Evolutionary conservation across 2,888 invertebrate species (phyloP).

Genomic region (Eupithecia abbreviata): DNA sequence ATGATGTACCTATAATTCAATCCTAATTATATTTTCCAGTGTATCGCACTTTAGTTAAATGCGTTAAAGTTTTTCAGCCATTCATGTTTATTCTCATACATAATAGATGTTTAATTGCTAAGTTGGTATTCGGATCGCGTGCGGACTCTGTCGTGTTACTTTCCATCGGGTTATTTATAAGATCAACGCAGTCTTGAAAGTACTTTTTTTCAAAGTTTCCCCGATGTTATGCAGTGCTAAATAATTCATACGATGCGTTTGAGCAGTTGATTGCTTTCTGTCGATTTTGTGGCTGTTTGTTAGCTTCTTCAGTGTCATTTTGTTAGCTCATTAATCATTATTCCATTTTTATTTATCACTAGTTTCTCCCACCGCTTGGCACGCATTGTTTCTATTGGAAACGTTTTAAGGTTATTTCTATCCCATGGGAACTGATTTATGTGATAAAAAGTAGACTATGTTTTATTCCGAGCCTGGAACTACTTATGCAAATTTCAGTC

Average conservation of each 20-base stretch:
- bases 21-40: neutral
- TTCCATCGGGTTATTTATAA: conserved; percentile 71
- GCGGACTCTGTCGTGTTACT: conserved; percentile 61
- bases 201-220: conserved; percentile 74
- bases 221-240: conserved; percentile 67
- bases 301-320: neutral
- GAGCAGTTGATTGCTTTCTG: conserved; percentile 2
- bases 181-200: conserved; percentile 66
- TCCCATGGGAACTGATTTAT: no score
- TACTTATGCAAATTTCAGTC: no score
- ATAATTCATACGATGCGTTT: conserved; percentile 50
- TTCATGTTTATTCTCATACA: conserved; percentile 50
- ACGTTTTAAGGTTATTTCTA: no score
- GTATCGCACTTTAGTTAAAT: conserved; percentile 9
- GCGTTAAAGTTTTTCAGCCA: conserved; percentile 18
- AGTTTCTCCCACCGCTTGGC: no score
- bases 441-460: no score
- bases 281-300: neutral
- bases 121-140: conserved; percentile 65
- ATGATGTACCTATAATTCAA: neutral
- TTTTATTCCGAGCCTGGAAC: no score
- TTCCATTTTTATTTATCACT: no score
- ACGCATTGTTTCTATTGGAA: no score
- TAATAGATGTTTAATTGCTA: conserved; percentile 60
- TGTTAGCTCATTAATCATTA: no score